Conservation (phyloP, 2,888 invertebrate species). For the Heliconius erato region DNA sequence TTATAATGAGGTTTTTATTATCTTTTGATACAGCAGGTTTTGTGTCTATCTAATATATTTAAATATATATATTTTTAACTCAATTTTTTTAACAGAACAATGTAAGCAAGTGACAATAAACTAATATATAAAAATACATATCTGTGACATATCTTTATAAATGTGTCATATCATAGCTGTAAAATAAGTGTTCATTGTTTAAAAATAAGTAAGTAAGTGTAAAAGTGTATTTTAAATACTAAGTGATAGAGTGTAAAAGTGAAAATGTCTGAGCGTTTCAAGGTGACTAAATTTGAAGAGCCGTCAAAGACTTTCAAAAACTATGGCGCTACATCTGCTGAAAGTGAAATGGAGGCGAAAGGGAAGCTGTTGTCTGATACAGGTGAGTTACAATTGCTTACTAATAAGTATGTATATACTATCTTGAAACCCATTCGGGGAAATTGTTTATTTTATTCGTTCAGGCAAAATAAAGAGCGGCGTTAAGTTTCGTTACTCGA, state of each 20-base stretch:
- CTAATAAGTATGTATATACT: background rate
- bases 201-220: conserved; percentile 27
- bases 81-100: background rate
- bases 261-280: conserved; percentile 87
- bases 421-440: too few species aligned
- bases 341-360: conserved; percentile 77
- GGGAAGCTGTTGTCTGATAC: conserved; percentile 78
- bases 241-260: conserved; percentile 52
- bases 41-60: background rate
- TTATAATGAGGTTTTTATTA: background rate
- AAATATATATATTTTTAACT: background rate
- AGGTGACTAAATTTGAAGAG: conserved; percentile 87
- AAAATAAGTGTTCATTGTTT: conserved; percentile 23
- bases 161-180: conserved; percentile 44
- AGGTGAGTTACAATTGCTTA: conserved; percentile 54
- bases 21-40: conserved; percentile 1
- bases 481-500: background rate
- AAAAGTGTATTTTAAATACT: conserved; percentile 46
- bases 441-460: background rate
- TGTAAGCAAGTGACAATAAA: conserved; percentile 8
- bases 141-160: conserved; percentile 48
- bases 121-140: conserved; percentile 40
- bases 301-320: conserved; percentile 84
- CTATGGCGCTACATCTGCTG: conserved; percentile 86
- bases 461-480: background rate